These are phyloP conservation scores for Otus sunia DNA, from an alignment of 2,113 vertebrate species.

Conservation along the genomic window DNA sequence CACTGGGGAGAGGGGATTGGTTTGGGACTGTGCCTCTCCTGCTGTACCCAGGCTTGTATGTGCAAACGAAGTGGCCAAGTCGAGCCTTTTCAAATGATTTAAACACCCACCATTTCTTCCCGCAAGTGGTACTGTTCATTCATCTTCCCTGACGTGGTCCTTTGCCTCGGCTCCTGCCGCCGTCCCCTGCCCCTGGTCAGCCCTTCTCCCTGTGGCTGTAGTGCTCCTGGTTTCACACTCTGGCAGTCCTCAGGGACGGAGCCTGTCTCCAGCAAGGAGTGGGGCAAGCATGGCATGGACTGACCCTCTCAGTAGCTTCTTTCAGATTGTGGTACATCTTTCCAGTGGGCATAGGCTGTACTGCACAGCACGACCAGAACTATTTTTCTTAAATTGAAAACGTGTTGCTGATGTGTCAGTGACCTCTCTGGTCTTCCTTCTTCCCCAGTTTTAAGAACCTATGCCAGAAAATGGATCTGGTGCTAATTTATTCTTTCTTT, in stretches of 20 bases:
- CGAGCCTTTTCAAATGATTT: background rate
- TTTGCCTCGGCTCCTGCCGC: background rate
- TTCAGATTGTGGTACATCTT: background rate
- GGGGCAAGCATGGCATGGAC: fast-evolving
- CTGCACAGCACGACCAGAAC: background rate
- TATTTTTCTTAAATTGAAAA: background rate
- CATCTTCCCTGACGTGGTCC: background rate
- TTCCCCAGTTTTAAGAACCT: background rate
- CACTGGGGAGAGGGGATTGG: background rate
- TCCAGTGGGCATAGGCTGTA: background rate
- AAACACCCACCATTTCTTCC: background rate
- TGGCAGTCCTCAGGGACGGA: background rate
- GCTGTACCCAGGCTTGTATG: background rate
- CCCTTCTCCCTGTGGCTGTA: background rate
- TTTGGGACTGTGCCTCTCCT: background rate
- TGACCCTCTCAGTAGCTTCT: background rate
- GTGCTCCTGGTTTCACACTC: background rate
- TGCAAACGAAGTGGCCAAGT: background rate
- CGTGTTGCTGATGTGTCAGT: fast-evolving
- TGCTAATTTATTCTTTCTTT: background rate
- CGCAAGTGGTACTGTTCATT: background rate
- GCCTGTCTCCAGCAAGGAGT: background rate
- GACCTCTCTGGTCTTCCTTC: background rate
- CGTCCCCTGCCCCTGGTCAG: fast-evolving
- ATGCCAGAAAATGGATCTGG: background rate